Percentiles rank a stretch among this genome's conserved stretches.
phyloP scores from a whole-genome alignment of 2,888 invertebrate species.

The Busseola fusca region DNA sequence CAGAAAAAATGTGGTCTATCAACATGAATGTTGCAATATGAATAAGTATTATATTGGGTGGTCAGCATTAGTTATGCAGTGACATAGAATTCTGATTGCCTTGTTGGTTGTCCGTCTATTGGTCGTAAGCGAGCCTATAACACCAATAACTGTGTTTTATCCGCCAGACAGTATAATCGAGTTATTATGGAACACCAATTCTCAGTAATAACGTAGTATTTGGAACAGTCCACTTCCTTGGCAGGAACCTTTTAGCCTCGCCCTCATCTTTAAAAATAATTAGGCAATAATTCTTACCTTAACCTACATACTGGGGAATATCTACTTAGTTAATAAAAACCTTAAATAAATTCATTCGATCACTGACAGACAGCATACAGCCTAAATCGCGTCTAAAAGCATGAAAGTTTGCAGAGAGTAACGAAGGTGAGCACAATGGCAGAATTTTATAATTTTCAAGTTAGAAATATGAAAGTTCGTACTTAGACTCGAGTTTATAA shows the following conservation, averaged over 20 bases:
- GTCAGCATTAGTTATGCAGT: slow-evolving; percentile 41
- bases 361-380: not conserved
- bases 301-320: not conserved
- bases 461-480: not conserved
- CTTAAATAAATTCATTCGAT: not conserved
- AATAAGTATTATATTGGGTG: slow-evolving; percentile 39
- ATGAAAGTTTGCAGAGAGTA: not conserved
- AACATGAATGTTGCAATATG: slow-evolving; percentile 49
- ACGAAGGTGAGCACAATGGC: not conserved
- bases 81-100: slow-evolving; percentile 39
- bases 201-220: not conserved
- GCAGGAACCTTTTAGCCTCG: not conserved
- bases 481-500: not conserved
- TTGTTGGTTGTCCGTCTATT: slow-evolving; percentile 15
- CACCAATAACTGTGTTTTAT: slow-evolving; percentile 12
- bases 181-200: slow-evolving; percentile 1
- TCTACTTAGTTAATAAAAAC: not conserved
- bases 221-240: not conserved
- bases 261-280: not conserved
- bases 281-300: not conserved
- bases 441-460: not conserved
- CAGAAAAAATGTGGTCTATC: slow-evolving; percentile 36
- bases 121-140: not conserved
- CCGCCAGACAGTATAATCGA: not conserved
- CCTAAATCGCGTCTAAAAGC: not conserved